Conservation (phyloP, 2,797 vertebrate genomes). For the Oryzias sinensis region DNA sequence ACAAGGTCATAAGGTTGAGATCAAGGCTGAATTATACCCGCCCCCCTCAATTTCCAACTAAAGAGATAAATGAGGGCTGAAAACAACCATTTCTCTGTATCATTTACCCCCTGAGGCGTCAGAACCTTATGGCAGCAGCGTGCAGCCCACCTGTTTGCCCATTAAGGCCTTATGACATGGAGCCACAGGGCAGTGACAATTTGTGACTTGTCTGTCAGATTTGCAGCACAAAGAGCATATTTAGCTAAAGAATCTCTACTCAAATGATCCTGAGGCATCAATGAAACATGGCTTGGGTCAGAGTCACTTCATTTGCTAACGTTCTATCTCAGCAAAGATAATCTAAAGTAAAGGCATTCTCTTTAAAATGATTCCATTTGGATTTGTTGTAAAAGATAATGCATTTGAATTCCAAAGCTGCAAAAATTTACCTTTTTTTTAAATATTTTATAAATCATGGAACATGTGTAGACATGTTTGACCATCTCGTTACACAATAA, state of each 20-base stretch:
- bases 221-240: constrained; percentile 17
- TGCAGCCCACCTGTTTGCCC: constrained; percentile 76
- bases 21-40: constrained; percentile 70
- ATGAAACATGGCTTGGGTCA: background rate
- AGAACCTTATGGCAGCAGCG: constrained; percentile 35
- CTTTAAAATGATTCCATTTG: no score
- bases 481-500: no score
- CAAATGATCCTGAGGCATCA: background rate
- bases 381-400: no score
- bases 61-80: constrained; percentile 76
- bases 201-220: constrained; percentile 10
- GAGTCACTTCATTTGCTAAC: background rate
- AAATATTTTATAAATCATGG: no score
- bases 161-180: constrained; percentile 44
- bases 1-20: constrained; percentile 75
- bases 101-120: constrained; percentile 70
- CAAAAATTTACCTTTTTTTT: no score
- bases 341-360: background rate
- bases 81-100: constrained; percentile 76
- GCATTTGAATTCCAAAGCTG: no score
- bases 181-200: constrained; percentile 33
- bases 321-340: background rate
- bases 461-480: no score
- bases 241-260: background rate
- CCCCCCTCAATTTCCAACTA: constrained; percentile 71